Evolutionary conservation across 2,888 invertebrate genomes (phyloP), one percentile per base, ranked within the genome.

Genomic region (Dolichomitus sp.): DNA sequence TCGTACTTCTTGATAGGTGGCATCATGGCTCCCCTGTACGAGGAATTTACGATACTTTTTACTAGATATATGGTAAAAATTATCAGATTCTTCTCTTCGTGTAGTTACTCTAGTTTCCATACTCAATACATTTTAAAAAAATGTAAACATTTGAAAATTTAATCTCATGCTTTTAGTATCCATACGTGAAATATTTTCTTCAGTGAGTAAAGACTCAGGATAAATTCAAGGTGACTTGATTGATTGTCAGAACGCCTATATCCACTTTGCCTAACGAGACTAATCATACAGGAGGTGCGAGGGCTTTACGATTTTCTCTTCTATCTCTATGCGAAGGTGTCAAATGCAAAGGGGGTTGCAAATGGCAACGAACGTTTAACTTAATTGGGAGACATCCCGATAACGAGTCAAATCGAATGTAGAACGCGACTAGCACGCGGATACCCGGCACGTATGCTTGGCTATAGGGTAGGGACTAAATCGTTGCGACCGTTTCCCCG

Each of bases 331-430:
- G 45, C 72, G 52, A 63, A 70, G 57, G 54, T 14, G 27, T 40
- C 33, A 37, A 42, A 42, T 54, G 23, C 50, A 54, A n/a, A 66
- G 48, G 48, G 61, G 42, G 11, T 61, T 33, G 65, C 37, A 68
- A 77, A 65, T 17, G 81, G 19, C 66, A 72, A 74, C 72, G 76
- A 77, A 68, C 68, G 81, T 66, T 73, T 54, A 57, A 77, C 73
- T 78, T 81, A 81, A 81, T 78, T 81, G 81, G 78, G 63, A 65
- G 77, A 78, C 69, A 81, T 81, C 68, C 73, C 70, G 73, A 72
- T 81, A 78, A 81, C 81, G 81, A 78, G 73, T 74, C 54, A 81
- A 81, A 81, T 73, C 72, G 70, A 69, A 77, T 81, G 45, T 54
- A 27, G 57, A 45, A 27, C 37, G 66, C 65, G 48, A 48, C 17